Percentiles rank a stretch among this genome's conserved stretches.
Evolutionary conservation across 2,113 vertebrate species (phyloP).

Genomic region (Campylorhamphus procurvoides): DNA sequence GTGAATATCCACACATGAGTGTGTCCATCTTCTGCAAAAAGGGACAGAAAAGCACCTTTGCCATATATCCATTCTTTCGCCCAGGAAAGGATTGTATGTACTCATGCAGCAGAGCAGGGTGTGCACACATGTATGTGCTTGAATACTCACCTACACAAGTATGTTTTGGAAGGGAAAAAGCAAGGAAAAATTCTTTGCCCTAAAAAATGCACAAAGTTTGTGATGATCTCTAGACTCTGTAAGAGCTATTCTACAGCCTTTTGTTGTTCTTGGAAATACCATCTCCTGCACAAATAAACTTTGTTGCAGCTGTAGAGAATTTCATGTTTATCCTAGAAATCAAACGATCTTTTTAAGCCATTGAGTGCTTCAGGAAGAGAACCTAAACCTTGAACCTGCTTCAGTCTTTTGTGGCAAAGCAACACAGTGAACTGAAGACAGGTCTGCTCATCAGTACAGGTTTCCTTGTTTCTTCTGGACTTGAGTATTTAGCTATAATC

Average conservation of each 20-base stretch:
- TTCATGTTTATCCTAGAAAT: background rate
- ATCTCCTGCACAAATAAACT: background rate
- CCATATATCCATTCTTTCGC: background rate
- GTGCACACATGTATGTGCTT: rapidly evolving
- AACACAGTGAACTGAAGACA: background rate
- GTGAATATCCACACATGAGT: background rate
- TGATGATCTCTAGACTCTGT: background rate
- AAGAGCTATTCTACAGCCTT: background rate
- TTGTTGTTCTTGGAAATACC: background rate
- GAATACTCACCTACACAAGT: background rate
- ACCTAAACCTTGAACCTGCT: background rate
- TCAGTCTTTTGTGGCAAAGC: background rate
- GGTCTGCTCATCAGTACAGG: background rate
- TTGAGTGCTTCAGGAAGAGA: background rate
- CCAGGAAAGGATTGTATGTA: background rate
- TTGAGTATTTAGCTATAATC: background rate
- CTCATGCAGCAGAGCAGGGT: background rate
- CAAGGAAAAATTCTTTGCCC: background rate
- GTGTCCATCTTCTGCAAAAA: rapidly evolving
- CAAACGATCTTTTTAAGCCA: background rate
- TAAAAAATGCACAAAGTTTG: background rate
- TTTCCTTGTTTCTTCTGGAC: background rate
- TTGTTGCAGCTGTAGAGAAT: background rate
- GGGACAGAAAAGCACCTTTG: background rate
- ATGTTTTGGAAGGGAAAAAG: background rate